phyloP scores from a whole-genome alignment of 1,140 invertebrate species.

The Listronotus oregonensis region DNA sequence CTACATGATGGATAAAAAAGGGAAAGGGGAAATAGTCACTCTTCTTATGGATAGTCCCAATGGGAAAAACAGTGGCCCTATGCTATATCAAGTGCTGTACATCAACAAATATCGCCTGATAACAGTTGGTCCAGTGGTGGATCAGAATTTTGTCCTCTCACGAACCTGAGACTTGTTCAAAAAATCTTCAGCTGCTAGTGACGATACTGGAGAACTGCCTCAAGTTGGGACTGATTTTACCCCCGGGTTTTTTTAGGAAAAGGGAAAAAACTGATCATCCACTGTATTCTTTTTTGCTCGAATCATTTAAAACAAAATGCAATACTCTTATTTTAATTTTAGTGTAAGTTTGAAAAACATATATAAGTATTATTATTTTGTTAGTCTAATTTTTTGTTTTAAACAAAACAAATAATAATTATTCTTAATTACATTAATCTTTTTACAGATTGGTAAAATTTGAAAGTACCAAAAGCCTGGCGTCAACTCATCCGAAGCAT shows the following conservation, averaged over 20 bases:
- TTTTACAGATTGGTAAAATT: conserved; percentile 73
- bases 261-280: neutral
- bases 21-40: conserved; percentile 60
- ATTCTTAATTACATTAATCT: too few species aligned
- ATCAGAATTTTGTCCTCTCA: conserved; percentile 57
- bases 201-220: conserved; percentile 66
- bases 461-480: conserved; percentile 77
- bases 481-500: conserved; percentile 70
- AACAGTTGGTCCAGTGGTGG: conserved; percentile 68
- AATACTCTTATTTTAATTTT: too few species aligned
- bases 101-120: conserved; percentile 59
- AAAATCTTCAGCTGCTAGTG: conserved; percentile 70
- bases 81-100: conserved; percentile 39
- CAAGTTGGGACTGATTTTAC: conserved; percentile 77
- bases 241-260: conserved; percentile 68
- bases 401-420: too few species aligned
- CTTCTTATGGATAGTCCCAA: conserved; percentile 53
- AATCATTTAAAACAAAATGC: too few species aligned
- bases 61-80: conserved; percentile 60
- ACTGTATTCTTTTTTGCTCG: too few species aligned
- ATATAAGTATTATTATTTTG: too few species aligned
- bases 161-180: conserved; percentile 60
- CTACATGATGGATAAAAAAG: conserved; percentile 62
- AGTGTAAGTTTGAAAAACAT: too few species aligned
- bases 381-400: too few species aligned